Evolutionary conservation across 2,113 vertebrate species (phyloP).

Genomic region (Perca flavescens): DNA sequence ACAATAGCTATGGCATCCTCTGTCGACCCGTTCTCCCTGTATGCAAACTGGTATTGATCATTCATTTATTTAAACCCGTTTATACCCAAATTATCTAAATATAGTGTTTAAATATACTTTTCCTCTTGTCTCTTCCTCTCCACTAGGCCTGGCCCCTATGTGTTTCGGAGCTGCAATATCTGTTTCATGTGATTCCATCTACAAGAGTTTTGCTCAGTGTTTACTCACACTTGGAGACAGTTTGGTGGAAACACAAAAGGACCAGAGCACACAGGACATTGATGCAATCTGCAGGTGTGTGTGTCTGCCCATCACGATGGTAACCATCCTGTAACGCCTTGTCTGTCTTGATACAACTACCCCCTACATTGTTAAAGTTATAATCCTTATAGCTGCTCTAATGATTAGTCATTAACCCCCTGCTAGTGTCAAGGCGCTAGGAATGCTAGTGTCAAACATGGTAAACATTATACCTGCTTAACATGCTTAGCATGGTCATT

Average conservation of each 20-base stretch:
- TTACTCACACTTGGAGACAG: constrained; percentile 92
- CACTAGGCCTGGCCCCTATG: constrained; percentile 64
- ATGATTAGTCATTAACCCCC: not conserved
- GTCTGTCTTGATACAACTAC: not conserved
- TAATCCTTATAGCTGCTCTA: not conserved
- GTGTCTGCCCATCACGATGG: not conserved
- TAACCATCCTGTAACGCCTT: not conserved
- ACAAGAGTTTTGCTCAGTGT: constrained; percentile 94
- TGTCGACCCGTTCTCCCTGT: too few species aligned
- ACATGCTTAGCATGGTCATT: not conserved
- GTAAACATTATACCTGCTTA: not conserved
- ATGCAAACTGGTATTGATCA: too few species aligned
- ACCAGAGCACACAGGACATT: constrained; percentile 85
- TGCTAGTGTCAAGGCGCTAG: not conserved
- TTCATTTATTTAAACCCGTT: not conserved
- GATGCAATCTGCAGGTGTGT: constrained; percentile 92
- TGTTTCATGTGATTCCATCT: constrained; percentile 90
- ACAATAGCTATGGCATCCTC: too few species aligned
- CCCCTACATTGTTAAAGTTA: not conserved
- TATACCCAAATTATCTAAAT: not conserved
- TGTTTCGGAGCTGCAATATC: constrained; percentile 75
- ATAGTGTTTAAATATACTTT: not conserved
- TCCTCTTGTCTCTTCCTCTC: constrained; percentile 14
- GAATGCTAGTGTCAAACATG: too few species aligned
- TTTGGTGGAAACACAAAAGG: constrained; percentile 84